Evolutionary conservation across 2,113 vertebrate species (phyloP), one percentile per base, ranked within the genome.

Genomic region (Tetrao urogallus): DNA sequence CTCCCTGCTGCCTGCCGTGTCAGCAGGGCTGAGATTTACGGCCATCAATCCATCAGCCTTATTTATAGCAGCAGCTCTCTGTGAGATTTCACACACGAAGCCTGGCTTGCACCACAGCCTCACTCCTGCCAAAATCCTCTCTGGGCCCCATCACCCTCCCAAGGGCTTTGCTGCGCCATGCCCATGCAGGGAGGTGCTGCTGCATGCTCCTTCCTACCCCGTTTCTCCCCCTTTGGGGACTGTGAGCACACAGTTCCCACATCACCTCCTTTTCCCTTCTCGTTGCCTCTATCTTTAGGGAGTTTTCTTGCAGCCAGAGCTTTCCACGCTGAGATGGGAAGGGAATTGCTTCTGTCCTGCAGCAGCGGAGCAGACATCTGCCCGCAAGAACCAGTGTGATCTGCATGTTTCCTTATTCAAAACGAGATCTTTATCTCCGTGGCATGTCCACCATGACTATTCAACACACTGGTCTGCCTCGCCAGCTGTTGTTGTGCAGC

Each of bases 1-100:
- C 65, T 27, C 95, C 92, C 92, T 6, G 77, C 90, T 79, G 92
- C 81, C 38, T 2, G 89, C 74, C 86, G 7, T 79, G 91, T 89
- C 91, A 85, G 81, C 94, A 56, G 92, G 65, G 75, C 25, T 87
- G 2, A 90, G 92, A 96, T 95, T 95, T 92, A 93, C 63, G 82
- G 87, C 92, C 57, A 89, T 87, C 84, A 63, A 92, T 93, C 92
- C 58, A 5, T 80, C 94, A 89, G 0, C 78, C 42, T 89, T 64
- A 87, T 87, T 94, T 92, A 80, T 30, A 91, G 96, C 94, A 79
- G 71, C 74, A 27, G 87, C 83, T 70, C 84, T 22, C 0, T 7
- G 83, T 19, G 89, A 86, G 91, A 38, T 73, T 92, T 92, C 78
- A 45, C 89, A 71, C 67, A 30, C 0, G 10, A 42, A 73, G 66